Percentiles rank a stretch among this genome's conserved stretches.
These are phyloP conservation scores for Myotis planiceps DNA, from an alignment of 2,797 vertebrate species.

Conservation along the genomic window DNA sequence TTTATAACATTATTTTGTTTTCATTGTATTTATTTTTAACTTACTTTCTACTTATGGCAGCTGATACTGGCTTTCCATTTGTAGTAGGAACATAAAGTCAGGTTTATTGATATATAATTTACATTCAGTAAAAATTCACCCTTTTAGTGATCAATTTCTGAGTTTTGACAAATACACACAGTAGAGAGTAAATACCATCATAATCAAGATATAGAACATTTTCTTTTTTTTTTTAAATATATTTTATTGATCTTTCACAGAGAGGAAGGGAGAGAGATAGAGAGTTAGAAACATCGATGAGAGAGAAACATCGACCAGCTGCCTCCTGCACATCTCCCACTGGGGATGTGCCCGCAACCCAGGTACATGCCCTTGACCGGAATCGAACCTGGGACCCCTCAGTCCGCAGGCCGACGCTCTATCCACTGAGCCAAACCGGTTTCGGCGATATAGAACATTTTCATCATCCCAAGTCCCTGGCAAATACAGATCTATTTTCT, in stretches of 20 bases:
- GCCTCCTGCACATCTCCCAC: no score
- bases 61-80: neutral
- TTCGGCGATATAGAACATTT: neutral
- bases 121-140: neutral
- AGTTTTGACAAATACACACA: neutral
- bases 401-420: no score
- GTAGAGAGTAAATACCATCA: neutral
- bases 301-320: no score
- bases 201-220: neutral
- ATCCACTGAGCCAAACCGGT: no score
- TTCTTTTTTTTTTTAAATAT: no score
- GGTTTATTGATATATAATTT: neutral
- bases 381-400: no score
- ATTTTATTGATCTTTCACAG: no score
- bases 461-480: neutral
- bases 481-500: neutral
- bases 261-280: no score
- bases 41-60: neutral
- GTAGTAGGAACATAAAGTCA: neutral
- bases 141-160: neutral
- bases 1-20: conserved; percentile 31
- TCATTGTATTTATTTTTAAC: neutral
- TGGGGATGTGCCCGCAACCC: no score
- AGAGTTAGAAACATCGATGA: no score
- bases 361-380: no score